Conservation (phyloP, 2,113 vertebrate genomes). For the Notiomystis cincta region DNA sequence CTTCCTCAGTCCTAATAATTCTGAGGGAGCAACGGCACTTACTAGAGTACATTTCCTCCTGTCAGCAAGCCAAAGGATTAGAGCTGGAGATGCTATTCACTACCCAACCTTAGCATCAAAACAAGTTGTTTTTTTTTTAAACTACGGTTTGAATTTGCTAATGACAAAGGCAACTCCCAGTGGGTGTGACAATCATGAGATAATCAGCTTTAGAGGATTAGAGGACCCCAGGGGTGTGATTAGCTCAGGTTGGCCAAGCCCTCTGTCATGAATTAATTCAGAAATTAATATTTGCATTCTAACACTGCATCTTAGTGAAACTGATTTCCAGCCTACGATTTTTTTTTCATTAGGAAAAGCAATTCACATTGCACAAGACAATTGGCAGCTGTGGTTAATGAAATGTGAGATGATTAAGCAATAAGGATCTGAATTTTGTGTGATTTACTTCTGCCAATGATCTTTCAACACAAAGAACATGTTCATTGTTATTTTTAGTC, state of each 20-base stretch:
- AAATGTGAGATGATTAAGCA: conserved; percentile 53
- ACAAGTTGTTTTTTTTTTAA: not conserved
- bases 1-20: not conserved
- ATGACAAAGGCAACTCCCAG: conserved; percentile 35
- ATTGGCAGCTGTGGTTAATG: conserved; percentile 50
- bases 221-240: conserved; percentile 40
- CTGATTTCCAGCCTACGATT: not conserved
- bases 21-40: not conserved
- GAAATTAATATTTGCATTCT: conserved; percentile 56
- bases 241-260: conserved; percentile 43
- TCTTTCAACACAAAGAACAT: conserved; percentile 24
- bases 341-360: not conserved
- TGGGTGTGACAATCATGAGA: conserved; percentile 43
- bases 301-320: not conserved
- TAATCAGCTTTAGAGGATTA: conserved; percentile 55
- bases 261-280: conserved; percentile 48
- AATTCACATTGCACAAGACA: conserved; percentile 38
- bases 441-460: conserved; percentile 34
- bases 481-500: conserved; percentile 57
- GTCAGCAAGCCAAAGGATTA: conserved; percentile 37
- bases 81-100: not conserved
- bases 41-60: not conserved
- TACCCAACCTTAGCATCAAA: conserved; percentile 41
- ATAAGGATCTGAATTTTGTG: conserved; percentile 24
- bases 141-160: conserved; percentile 27